A percentile compares a stretch with the other conserved stretches of the same genome.
phyloP scores from a whole-genome alignment of 2,797 vertebrate genomes.

The Xerus rutilus region DNA sequence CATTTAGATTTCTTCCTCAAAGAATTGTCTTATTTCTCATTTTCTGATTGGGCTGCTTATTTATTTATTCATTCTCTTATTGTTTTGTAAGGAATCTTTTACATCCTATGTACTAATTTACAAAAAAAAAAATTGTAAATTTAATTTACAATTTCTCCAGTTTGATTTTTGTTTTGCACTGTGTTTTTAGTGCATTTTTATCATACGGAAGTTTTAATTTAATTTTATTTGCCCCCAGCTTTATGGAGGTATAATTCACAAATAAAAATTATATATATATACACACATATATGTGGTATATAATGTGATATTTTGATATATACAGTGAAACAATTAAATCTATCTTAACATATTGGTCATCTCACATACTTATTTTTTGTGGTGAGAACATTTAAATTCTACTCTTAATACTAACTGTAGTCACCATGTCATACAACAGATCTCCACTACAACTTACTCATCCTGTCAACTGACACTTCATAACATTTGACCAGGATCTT shows the following conservation, averaged over 20 bases:
- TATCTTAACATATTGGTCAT: neutral
- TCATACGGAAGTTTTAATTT: neutral
- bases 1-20: neutral
- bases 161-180: neutral
- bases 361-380: neutral
- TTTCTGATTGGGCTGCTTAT: neutral
- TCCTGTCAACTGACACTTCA: neutral
- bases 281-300: neutral
- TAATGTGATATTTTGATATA: neutral
- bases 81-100: neutral
- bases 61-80: neutral
- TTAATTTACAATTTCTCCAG: neutral
- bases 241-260: neutral
- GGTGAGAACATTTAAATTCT: neutral
- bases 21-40: neutral
- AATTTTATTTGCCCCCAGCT: neutral
- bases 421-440: neutral
- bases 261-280: neutral
- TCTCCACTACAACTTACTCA: neutral
- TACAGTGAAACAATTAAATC: neutral
- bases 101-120: neutral
- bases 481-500: neutral
- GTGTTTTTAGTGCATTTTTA: conserved; percentile 23
- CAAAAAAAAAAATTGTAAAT: no score
- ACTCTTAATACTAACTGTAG: neutral